phyloP scores from a whole-genome alignment of 2,113 vertebrate species.

The Glaucidium brasilianum region DNA sequence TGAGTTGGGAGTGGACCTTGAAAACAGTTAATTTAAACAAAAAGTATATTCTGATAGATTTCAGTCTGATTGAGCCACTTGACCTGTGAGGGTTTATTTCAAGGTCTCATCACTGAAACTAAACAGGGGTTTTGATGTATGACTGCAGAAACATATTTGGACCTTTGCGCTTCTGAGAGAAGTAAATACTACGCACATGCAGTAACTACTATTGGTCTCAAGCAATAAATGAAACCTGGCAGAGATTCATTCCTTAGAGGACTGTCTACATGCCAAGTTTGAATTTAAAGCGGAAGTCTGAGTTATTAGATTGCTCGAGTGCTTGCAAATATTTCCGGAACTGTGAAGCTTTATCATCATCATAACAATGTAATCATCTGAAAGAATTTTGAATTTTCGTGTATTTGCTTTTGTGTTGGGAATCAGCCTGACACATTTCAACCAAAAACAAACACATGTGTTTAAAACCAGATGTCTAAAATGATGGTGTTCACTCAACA shows the following conservation, averaged over 20 bases:
- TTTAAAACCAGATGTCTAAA: not conserved
- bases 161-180: not conserved
- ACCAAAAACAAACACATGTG: rapidly evolving
- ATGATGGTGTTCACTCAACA: not conserved
- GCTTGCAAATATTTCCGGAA: not conserved
- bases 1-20: not conserved
- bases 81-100: not conserved
- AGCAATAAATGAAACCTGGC: not conserved
- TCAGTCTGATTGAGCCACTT: not conserved
- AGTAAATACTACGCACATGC: not conserved
- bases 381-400: not conserved
- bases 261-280: not conserved
- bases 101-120: not conserved
- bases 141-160: not conserved
- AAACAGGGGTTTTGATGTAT: not conserved
- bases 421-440: not conserved
- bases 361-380: not conserved
- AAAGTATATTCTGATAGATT: not conserved
- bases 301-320: not conserved
- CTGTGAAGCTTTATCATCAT: not conserved
- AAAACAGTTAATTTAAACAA: not conserved
- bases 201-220: not conserved
- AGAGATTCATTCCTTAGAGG: not conserved
- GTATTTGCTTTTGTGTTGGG: not conserved
- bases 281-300: not conserved